Evolutionary conservation across 2,113 vertebrate genomes (phyloP).

Genomic region (Benitochromis conjunctus): DNA sequence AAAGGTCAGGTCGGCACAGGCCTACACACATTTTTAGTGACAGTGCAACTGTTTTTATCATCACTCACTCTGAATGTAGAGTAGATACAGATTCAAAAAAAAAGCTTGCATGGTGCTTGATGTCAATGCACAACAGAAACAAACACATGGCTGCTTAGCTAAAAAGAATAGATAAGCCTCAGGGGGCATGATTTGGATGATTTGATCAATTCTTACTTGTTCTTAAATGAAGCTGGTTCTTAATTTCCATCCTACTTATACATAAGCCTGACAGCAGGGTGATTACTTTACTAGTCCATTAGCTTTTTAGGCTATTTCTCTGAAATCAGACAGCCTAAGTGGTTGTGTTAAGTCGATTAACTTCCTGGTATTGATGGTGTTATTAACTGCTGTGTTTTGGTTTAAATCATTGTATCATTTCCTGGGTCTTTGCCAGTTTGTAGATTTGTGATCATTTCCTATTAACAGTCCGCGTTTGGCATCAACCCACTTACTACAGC

Average conservation of each 20-base stretch:
- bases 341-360: background rate
- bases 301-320: background rate
- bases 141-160: background rate
- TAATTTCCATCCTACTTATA: background rate
- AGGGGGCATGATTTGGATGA: background rate
- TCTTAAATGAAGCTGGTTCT: background rate
- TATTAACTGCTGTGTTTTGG: background rate
- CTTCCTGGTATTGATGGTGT: background rate
- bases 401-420: background rate
- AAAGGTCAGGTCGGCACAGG: fast-evolving
- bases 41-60: background rate
- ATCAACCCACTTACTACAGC: background rate
- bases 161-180: background rate
- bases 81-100: background rate
- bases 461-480: background rate
- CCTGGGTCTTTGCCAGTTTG: background rate
- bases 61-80: background rate
- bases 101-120: background rate
- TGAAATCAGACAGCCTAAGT: background rate
- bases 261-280: background rate
- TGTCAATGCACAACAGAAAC: background rate
- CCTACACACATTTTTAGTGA: background rate
- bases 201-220: background rate
- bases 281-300: background rate
- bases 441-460: background rate